phyloP scores from a whole-genome alignment of 2,113 vertebrate genomes.

The Anser brachyrhynchus region DNA sequence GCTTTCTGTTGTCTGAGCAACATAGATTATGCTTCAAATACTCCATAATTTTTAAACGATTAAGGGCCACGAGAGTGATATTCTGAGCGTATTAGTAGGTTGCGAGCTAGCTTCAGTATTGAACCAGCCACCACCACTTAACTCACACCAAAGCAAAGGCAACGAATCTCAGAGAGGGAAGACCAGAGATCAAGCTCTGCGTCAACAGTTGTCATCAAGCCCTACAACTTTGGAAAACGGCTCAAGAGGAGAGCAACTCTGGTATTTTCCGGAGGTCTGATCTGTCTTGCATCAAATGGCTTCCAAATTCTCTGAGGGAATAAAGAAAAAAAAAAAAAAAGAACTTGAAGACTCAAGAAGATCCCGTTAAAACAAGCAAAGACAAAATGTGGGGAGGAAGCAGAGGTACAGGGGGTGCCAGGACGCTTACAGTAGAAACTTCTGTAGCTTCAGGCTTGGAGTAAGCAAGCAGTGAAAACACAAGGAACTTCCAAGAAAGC shows the following conservation, averaged over 20 bases:
- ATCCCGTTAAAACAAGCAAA: neutral
- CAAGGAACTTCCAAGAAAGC: neutral
- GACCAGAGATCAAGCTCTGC: constrained; percentile 6
- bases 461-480: neutral
- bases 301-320: neutral
- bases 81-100: neutral
- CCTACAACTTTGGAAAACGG: neutral
- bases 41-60: neutral
- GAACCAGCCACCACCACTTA: neutral
- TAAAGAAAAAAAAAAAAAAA: no score
- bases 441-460: neutral
- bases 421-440: neutral
- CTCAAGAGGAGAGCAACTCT: neutral
- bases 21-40: neutral
- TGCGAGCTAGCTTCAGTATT: neutral
- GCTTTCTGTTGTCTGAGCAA: constrained; percentile 6
- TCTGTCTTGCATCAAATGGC: neutral
- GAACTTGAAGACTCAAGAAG: neutral
- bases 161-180: neutral
- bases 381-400: neutral
- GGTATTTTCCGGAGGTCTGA: neutral
- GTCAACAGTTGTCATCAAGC: constrained; percentile 1
- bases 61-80: neutral
- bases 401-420: neutral
- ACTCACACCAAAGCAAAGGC: neutral